Base-by-base conservation (phyloP, 1,140 invertebrate genomes). In the Homarus americanus region DNA sequence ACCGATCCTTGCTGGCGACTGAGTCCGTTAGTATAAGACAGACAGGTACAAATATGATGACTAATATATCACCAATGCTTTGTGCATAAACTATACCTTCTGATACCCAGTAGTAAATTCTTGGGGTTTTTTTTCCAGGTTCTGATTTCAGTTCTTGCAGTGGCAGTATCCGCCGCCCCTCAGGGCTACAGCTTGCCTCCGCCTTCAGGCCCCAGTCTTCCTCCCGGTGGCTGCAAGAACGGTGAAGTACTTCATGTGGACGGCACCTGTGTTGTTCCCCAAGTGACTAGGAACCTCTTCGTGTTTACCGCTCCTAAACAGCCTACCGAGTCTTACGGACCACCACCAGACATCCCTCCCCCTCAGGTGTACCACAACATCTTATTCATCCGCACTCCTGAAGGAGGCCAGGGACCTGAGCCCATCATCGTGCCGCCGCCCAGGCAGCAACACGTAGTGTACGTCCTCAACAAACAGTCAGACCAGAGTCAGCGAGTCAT, bases 371-470 rank as follows among this genome's bases (percentile, higher is more conserved):
- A 66, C 20, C 24, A 40, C 58, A 88, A 88, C 58, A 72, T 88
- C 38, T 28, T 88, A n/a, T 88, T 88, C 78, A 82, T 88, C 86
- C 75, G 86, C 58, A 40, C 63, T 17, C 86, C 86, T 38, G 86
- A 88, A 53, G 38, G 38, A 15, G 17, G 10, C 32, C 28, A 49
- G 1, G 36, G 20, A 9, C 34, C n/a, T 5, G 86, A 88, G 3
- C 76, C 76, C 53, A 79, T 88, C 86, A 49, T 88, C 24, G 38
- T 88, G 0, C 75, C 75, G 28, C 86, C 86, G 20, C 86, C 86
- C 20, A 40, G 38, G 10, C 49, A 66, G 75, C 78, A 88, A 53
- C 69, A 44, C 28, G 38, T 88, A 4, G 86, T 88, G 36, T 88
- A 80, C 86, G 86, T 88, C n/a, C 86, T 88, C 10, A 72, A 79